Base-by-base conservation (phyloP, 2,113 vertebrate species). In the Laterallus jamaicensis region DNA sequence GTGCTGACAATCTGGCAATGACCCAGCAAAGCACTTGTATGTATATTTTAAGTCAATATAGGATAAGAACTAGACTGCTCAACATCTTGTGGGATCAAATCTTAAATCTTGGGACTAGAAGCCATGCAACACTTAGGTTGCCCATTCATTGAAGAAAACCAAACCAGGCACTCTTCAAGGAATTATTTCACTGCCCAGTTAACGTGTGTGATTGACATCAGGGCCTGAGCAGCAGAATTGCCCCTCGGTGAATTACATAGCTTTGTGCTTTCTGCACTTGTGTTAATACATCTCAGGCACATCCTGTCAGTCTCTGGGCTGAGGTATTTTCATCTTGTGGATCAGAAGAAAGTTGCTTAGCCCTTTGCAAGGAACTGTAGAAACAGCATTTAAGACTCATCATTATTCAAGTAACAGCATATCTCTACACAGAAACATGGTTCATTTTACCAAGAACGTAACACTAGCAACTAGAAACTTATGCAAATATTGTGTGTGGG, bases 401-500 rank as follows among this genome's bases (percentile, higher is more conserved):
- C n/a, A 24, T 47, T 66, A n/a, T 7, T 60, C 14, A 49, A 0
- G 0, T 29, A 35, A 64, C 12, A 55, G 7, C 17, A 39, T 21
- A 40, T 2, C 5, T 76, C 58, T 71, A 50, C n/a, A 28, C 5
- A 40, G 55, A 81, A 91, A 58, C 4, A 6, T 16, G 10, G 26
- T 22, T 28, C 4, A n/a, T 82, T 85, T 60, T 59, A n/a, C 13
- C 55, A 39, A 60, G 40, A 83, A 18, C 2, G 3, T 44, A 32
- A 32, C 32, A 32, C 3, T 66, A 39, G 16, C 6, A 68, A 19
- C 17, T 74, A 12, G 39, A 62, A 54, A 49, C 1, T 3, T 18
- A 3, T 1, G 5, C 35, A 24, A 44, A 3, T 12, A 42, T 39
- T 16, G 7, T 3, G 9, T 15, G 24, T 39, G 17, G 1, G 6